A percentile compares a stretch with the other conserved stretches of the same genome.
Conservation (phyloP, 2,113 vertebrate genomes). For the Columbina picui region DNA sequence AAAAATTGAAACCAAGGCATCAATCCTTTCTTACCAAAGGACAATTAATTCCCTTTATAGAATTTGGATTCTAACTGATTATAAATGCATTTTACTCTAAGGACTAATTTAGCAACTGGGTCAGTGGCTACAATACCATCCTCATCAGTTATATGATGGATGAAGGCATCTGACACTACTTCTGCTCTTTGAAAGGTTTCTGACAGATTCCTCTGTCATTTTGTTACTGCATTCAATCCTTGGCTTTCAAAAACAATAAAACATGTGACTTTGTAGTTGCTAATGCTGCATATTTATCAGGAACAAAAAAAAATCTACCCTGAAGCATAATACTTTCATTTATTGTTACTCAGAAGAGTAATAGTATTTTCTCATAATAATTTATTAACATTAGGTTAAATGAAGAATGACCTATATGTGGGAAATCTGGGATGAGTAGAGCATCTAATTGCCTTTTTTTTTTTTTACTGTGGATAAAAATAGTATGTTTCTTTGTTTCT, state of each 20-base stretch:
- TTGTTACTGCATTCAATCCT: not conserved
- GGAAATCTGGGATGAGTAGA: not conserved
- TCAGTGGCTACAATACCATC: slow-evolving; percentile 10
- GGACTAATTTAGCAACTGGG: slow-evolving; percentile 24
- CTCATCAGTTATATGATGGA: slow-evolving; percentile 19
- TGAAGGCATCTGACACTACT: not conserved
- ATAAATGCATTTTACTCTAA: slow-evolving; percentile 33
- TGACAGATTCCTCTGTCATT: slow-evolving; percentile 5
- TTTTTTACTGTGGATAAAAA: not conserved
- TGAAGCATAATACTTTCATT: slow-evolving; percentile 5
- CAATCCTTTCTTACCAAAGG: not conserved
- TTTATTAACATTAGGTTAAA: slow-evolving; percentile 28
- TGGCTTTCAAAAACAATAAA: slow-evolving; percentile 55
- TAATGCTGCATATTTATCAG: slow-evolving; percentile 35
- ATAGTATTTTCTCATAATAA: slow-evolving; percentile 19
- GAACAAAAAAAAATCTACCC: not conserved
- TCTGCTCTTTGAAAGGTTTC: slow-evolving; percentile 14
- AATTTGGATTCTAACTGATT: slow-evolving; percentile 5
- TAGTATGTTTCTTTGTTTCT: not conserved
- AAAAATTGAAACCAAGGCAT: not conserved
- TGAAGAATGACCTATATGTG: not conserved
- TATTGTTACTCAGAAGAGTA: slow-evolving; percentile 39
- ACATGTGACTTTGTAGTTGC: not conserved
- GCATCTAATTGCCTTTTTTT: not conserved
- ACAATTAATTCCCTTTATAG: slow-evolving; percentile 8